These are phyloP conservation scores for Andrena flavipes DNA, from an alignment of 2,888 invertebrate species.

Conservation along the genomic window DNA sequence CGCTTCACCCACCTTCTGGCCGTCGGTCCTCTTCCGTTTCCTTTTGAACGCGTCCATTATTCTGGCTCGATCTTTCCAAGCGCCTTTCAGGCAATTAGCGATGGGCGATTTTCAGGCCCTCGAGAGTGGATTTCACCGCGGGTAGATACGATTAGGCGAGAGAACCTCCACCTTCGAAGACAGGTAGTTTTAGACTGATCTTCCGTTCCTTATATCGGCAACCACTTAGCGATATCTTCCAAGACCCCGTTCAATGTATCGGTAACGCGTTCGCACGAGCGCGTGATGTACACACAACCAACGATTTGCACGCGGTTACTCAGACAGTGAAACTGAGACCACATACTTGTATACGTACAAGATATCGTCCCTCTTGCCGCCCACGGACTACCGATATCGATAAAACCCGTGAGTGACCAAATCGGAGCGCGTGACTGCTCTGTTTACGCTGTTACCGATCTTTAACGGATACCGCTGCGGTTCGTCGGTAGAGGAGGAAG, in stretches of 20 bases:
- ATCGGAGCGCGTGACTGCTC: slow-evolving; percentile 36
- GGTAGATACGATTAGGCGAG: slow-evolving; percentile 14
- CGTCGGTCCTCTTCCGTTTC: slow-evolving; percentile 49
- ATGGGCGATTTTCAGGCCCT: not conserved
- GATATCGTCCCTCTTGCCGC: slow-evolving; percentile 48
- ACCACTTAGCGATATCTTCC: slow-evolving; percentile 82
- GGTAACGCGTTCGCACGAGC: slow-evolving; percentile 44
- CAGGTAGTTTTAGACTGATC: slow-evolving; percentile 80
- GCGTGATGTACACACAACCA: slow-evolving; percentile 11
- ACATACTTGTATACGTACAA: slow-evolving; percentile 29
- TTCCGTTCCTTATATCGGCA: slow-evolving; percentile 76
- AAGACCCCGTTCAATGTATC: slow-evolving; percentile 65
- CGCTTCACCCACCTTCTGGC: slow-evolving; percentile 54
- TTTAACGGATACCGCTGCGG: not conserved
- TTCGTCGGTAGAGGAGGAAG: not conserved
- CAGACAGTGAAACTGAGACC: slow-evolving; percentile 5
- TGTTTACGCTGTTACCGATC: slow-evolving; percentile 22
- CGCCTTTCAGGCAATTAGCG: not conserved
- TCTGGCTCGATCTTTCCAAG: not conserved
- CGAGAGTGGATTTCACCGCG: slow-evolving; percentile 8
- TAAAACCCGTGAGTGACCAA: slow-evolving; percentile 54
- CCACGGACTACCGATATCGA: slow-evolving; percentile 54
- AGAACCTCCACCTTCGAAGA: slow-evolving; percentile 71
- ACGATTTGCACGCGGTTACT: slow-evolving; percentile 36
- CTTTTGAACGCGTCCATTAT: slow-evolving; percentile 57